Conservation (phyloP, 2,797 vertebrate species). For the Coilia nasus region DNA sequence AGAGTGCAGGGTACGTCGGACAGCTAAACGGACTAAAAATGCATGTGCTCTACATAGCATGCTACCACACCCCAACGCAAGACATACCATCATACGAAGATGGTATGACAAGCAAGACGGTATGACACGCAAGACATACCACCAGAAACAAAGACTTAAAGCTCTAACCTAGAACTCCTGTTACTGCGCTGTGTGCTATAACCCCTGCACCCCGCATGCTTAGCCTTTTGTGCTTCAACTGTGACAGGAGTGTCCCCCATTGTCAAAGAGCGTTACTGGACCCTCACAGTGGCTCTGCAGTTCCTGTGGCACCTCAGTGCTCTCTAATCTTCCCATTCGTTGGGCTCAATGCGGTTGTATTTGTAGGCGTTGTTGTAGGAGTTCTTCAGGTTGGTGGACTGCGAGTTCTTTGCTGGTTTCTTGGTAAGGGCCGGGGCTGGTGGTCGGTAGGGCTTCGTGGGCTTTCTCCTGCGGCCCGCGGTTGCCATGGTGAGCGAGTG, state of each 20-base stretch:
- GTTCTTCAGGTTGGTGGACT: constrained; percentile 42
- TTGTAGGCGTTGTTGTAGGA: constrained; percentile 41
- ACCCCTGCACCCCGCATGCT: neutral
- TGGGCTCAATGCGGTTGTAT: constrained; percentile 70
- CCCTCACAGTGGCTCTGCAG: neutral
- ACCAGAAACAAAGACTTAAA: neutral
- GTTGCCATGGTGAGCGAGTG: constrained; percentile 67
- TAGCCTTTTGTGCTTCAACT: neutral
- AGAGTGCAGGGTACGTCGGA: neutral
- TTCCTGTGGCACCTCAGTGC: constrained; percentile 26
- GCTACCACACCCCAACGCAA: neutral
- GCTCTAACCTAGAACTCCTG: neutral
- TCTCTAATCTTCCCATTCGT: constrained; percentile 80
- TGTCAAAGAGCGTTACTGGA: neutral
- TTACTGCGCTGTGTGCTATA: neutral
- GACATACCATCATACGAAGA: too few relatives aligned
- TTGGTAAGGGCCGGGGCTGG: neutral
- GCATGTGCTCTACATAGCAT: neutral
- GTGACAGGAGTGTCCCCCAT: neutral
- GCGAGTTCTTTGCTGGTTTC: neutral
- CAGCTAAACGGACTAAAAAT: neutral
- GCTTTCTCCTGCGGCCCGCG: constrained; percentile 50
- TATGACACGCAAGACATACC: neutral
- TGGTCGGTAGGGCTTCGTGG: constrained; percentile 6
- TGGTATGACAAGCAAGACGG: neutral